Evolutionary conservation across 2,113 vertebrate genomes (phyloP), one percentile per base, ranked within the genome.

Genomic region (Chiloscyllium plagiosum): DNA sequence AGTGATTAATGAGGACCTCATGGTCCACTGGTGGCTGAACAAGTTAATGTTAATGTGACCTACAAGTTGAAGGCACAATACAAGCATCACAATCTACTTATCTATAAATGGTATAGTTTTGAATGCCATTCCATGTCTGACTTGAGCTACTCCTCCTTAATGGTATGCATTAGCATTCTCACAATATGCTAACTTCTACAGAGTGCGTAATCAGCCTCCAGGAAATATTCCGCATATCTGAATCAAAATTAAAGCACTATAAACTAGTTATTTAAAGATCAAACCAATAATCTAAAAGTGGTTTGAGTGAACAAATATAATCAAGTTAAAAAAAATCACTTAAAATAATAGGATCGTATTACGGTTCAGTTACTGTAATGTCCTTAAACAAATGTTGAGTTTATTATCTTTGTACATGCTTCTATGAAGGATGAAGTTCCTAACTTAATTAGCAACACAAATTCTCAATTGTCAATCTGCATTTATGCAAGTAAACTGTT

Each of bases 261-360:
- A 76, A 95, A 72, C 47, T 26, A 47, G 42, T 50, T 94, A n/a
- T 7, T 90, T 93, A 94, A 95, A 72, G 94, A 95, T 70, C 42
- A 95, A 95, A 72, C 50, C 29, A 95, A 2, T 61, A 61, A 61
- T 65, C 56, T 90, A 33, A 42, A 68, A 94, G 37, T 24, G 1
- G 2, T 42, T 72, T 72, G 10, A 70, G 42, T 29, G 50, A 72
- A 47, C 24, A 72, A 72, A 24, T 17, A 7, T 47, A 95, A 95
- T 94, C 20, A 94, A 69, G 42, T 94, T n/a, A 3, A 69, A 37
- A 56, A 56, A 69, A 68, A 19, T 15, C 66, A 24, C 22, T 94
- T 72, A 17, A 72, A 94, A 50, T 72, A 72, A 50, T 50, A 95
- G 22, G 5, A 52, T 95, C 42, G 52, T 72, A 95, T 72, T 50